Percentiles rank a stretch among this genome's conserved stretches.
Evolutionary conservation across 2,113 vertebrate genomes (phyloP).

Genomic region (Nesogale talazaci): DNA sequence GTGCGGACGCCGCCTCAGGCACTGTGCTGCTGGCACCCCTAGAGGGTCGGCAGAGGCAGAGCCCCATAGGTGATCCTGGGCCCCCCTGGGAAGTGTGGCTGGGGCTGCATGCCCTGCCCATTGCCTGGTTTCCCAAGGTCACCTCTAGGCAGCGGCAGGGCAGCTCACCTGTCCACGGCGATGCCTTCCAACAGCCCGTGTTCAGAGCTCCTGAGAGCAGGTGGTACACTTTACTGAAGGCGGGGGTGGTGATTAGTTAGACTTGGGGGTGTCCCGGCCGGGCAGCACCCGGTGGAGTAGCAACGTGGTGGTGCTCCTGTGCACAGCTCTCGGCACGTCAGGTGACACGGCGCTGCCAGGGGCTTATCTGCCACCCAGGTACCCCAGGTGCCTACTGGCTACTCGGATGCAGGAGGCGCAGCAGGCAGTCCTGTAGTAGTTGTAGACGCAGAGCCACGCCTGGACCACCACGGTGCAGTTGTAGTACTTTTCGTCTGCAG

Average conservation of each 20-base stretch:
- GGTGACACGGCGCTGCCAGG: not conserved
- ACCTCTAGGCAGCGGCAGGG: not conserved
- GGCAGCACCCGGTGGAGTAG: constrained; percentile 34
- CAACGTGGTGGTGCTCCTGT: constrained; percentile 29
- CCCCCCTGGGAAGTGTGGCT: constrained; percentile 8
- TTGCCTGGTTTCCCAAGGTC: constrained; percentile 48
- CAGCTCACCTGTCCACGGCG: constrained; percentile 14
- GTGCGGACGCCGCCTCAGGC: not conserved
- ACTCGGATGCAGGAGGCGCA: constrained; percentile 93
- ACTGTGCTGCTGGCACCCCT: not conserved
- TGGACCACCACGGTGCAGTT: constrained; percentile 99
- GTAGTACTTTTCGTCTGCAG: constrained; percentile 95
- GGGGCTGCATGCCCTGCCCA: not conserved
- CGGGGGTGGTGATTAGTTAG: constrained; percentile 27
- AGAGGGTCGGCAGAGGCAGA: constrained; percentile 35
- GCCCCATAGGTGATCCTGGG: not conserved
- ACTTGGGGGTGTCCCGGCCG: constrained; percentile 45
- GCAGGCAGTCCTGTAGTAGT: constrained; percentile 95
- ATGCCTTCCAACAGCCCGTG: constrained; percentile 73
- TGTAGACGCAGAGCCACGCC: constrained; percentile 96
- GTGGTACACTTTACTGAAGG: constrained; percentile 55
- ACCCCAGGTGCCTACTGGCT: constrained; percentile 86
- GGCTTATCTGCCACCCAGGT: constrained; percentile 90
- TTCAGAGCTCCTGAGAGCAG: constrained; percentile 62
- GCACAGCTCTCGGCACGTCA: constrained; percentile 13